Percentiles rank a stretch among this genome's conserved stretches.
Evolutionary conservation across 2,888 invertebrate genomes (phyloP).

Genomic region (Aphelenchoides bicaudatus): DNA sequence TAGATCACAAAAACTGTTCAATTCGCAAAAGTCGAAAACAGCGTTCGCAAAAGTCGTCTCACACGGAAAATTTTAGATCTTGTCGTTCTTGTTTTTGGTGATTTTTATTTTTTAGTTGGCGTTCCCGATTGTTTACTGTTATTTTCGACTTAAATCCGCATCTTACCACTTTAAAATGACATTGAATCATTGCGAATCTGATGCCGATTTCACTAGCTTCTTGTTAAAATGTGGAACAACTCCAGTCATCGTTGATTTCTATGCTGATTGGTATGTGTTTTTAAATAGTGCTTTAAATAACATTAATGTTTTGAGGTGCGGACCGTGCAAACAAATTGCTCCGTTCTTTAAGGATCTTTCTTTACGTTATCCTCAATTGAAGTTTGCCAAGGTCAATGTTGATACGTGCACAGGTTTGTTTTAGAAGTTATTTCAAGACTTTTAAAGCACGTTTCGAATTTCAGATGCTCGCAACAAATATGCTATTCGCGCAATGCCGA

Average conservation of each 20-base stretch:
- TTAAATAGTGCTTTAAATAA: background rate
- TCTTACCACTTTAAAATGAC: constrained; percentile 38
- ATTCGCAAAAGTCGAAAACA: too few relatives aligned
- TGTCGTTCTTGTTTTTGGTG: too few relatives aligned
- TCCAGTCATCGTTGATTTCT: constrained; percentile 36
- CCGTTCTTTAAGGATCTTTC: constrained; percentile 86
- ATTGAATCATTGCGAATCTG: constrained; percentile 41
- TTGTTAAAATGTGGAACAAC: constrained; percentile 29
- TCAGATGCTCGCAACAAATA: constrained; percentile 70
- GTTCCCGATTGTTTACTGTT: too few relatives aligned
- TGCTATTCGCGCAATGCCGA: constrained; percentile 93
- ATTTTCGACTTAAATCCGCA: too few relatives aligned
- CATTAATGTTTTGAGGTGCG: constrained; percentile 60
- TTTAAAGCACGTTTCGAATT: too few relatives aligned
- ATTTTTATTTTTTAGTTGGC: too few relatives aligned
- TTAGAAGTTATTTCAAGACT: constrained; percentile 9
- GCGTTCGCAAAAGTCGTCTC: too few relatives aligned
- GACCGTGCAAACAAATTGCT: constrained; percentile 88
- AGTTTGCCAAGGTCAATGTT: constrained; percentile 81
- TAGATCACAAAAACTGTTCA: too few relatives aligned
- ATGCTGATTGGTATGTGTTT: constrained; percentile 29
- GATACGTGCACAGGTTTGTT: constrained; percentile 65
- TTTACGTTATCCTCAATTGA: constrained; percentile 78
- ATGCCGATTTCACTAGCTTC: constrained; percentile 31
- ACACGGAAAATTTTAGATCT: too few relatives aligned